Evolutionary conservation across 2,797 vertebrate genomes (phyloP).

Genomic region (Sebastes reedi): DNA sequence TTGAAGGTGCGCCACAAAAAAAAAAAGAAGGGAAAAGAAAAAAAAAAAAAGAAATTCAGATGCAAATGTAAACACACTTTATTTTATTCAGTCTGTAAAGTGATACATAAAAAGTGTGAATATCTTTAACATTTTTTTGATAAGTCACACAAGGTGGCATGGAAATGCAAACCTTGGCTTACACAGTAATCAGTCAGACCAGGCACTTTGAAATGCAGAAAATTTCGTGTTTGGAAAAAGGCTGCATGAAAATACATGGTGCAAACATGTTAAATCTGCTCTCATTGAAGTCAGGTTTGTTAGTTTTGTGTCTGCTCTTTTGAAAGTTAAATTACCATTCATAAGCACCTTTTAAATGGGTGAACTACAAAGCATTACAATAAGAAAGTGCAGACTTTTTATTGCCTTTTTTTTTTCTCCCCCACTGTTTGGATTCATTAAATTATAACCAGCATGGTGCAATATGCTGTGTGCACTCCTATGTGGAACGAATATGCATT

Average conservation of each 20-base stretch:
- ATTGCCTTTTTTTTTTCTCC: background rate
- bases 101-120: constrained; percentile 52
- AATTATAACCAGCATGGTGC: background rate
- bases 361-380: background rate
- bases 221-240: constrained; percentile 18
- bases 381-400: background rate
- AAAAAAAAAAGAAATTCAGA: constrained; percentile 19
- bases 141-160: constrained; percentile 36
- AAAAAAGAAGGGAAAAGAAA: background rate
- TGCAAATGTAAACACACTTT: constrained; percentile 58
- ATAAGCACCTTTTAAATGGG: constrained; percentile 30
- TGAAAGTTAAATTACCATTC: constrained; percentile 40
- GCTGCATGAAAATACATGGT: background rate
- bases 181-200: constrained; percentile 35
- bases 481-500: constrained; percentile 24
- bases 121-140: constrained; percentile 26
- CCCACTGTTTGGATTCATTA: constrained; percentile 32
- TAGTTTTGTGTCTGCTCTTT: constrained; percentile 28
- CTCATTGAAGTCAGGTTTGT: background rate
- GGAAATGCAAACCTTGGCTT: constrained; percentile 36
- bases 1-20: constrained; percentile 13
- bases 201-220: constrained; percentile 43
- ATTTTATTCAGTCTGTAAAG: constrained; percentile 49
- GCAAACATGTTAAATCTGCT: background rate
- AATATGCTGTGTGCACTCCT: background rate